A percentile compares a stretch with the other conserved stretches of the same genome.
Conservation (phyloP, 2,113 vertebrate species). For the Myotis brandtii region DNA sequence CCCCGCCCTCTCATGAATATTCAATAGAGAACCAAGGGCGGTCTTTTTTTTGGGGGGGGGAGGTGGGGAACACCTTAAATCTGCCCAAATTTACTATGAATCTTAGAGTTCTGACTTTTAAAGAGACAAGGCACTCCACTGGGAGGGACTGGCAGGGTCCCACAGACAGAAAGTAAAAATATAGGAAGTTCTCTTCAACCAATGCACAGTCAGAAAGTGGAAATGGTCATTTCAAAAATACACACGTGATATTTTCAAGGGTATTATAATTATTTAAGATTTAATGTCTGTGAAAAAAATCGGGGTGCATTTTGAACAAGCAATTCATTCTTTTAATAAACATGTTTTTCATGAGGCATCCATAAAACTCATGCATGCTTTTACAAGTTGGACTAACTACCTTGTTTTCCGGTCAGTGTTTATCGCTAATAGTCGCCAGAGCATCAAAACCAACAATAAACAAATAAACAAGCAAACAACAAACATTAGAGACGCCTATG, state of each 20-base stretch:
- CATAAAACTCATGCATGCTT: constrained; percentile 28
- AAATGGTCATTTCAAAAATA: constrained; percentile 59
- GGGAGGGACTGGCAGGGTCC: constrained; percentile 41
- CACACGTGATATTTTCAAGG: neutral
- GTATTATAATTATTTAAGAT: constrained; percentile 6
- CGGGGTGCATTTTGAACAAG: neutral
- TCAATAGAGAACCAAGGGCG: constrained; percentile 81
- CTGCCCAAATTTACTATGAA: constrained; percentile 76
- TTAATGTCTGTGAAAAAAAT: constrained; percentile 34
- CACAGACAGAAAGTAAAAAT: constrained; percentile 62
- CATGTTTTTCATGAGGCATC: neutral
- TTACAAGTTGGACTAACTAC: constrained; percentile 1
- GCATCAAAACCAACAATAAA: constrained; percentile 69
- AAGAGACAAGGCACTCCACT: constrained; percentile 67
- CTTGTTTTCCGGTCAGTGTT: constrained; percentile 49
- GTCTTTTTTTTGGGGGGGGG: constrained; percentile 71
- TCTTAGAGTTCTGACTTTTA: constrained; percentile 77
- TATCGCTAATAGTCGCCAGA: constrained; percentile 57
- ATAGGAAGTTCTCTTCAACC: constrained; percentile 67
- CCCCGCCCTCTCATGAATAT: constrained; percentile 88
- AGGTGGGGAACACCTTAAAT: constrained; percentile 78
- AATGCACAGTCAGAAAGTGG: constrained; percentile 18
- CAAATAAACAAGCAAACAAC: constrained; percentile 73
- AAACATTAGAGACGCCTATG: constrained; percentile 59
- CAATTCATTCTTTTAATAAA: neutral